Evolutionary conservation across 2,797 vertebrate species (phyloP).

Genomic region (Heterohyrax brucei): DNA sequence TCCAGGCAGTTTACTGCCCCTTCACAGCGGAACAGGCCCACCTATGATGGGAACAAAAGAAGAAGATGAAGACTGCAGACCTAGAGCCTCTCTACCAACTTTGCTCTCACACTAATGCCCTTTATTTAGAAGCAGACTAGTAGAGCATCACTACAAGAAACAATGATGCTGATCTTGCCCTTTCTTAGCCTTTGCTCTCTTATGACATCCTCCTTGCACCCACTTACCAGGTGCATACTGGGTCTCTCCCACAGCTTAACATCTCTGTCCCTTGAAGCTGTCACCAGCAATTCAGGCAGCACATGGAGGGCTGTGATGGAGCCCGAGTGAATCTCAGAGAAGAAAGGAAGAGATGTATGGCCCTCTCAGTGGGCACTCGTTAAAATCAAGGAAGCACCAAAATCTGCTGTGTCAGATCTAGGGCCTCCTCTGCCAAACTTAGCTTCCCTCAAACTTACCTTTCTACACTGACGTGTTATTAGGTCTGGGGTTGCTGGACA

Average conservation of each 20-base stretch:
- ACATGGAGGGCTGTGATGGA: slow-evolving; percentile 92
- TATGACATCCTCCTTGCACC: neutral
- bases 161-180: neutral
- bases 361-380: neutral
- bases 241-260: slow-evolving; percentile 95
- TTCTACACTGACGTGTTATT: slow-evolving; percentile 58
- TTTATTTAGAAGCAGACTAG: slow-evolving; percentile 46
- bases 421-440: neutral
- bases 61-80: neutral
- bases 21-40: slow-evolving; percentile 94
- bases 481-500: neutral
- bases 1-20: slow-evolving; percentile 92
- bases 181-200: neutral
- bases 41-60: slow-evolving; percentile 84
- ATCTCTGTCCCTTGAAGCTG: slow-evolving; percentile 93
- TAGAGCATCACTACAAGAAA: slow-evolving; percentile 7
- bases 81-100: neutral
- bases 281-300: slow-evolving; percentile 91
- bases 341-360: neutral
- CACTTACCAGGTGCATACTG: slow-evolving; percentile 93
- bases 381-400: neutral
- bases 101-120: neutral
- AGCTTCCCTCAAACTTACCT: slow-evolving; percentile 73
- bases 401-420: neutral
- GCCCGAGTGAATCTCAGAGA: slow-evolving; percentile 92